Base-by-base conservation (phyloP, 1,140 invertebrate genomes). In the Muscidifurax raptorellus region DNA sequence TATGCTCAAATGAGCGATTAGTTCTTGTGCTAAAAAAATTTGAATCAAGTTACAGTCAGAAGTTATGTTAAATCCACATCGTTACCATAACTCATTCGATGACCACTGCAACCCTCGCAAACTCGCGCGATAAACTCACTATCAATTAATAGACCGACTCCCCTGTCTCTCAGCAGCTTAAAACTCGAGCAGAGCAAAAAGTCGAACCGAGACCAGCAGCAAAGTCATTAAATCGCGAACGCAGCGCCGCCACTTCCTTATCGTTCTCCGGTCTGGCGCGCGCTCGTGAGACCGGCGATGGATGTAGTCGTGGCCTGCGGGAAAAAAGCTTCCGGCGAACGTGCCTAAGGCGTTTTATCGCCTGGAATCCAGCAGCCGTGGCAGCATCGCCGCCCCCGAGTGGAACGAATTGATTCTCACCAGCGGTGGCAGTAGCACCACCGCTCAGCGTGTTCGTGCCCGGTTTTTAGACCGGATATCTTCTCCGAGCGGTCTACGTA, bases 291-390 rank as follows among this genome's bases (percentile, higher is more conserved):
- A 5, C 15, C 18, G 71, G 71, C 28, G 71, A 69, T 36, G 71
- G 71, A 74, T 36, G 30, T 30, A 40, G 28, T 30, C 28, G 71
- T 9, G 71, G 71, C 52, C 6, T 13, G 27, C 2, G 40, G n/a
- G 18, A 47, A 76, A 76, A 76, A 76, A 76, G 40, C 44, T 44
- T 74, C 71, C 71, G 71, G 32, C 32, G 32, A 74, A 40, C 71
- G 32, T 74, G 71, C 32, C 71, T 74, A 36, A 15, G 22, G 52
- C 52, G 22, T 59, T 59, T 59, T 36, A 74, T 74, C 71, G 71
- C 32, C 30, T 32, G 71, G 28, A 74, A 40, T 36, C 28, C 22
- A n/a, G 52, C 52, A 59, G 22, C 52, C 3, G 52, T n/a, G 6
- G 18, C 22, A n/a, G 71, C 32, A 36, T 28, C 71, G 71, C 32